Evolutionary conservation across 1,140 invertebrate genomes (phyloP).

Genomic region (Ctenoplectra terminalis): DNA sequence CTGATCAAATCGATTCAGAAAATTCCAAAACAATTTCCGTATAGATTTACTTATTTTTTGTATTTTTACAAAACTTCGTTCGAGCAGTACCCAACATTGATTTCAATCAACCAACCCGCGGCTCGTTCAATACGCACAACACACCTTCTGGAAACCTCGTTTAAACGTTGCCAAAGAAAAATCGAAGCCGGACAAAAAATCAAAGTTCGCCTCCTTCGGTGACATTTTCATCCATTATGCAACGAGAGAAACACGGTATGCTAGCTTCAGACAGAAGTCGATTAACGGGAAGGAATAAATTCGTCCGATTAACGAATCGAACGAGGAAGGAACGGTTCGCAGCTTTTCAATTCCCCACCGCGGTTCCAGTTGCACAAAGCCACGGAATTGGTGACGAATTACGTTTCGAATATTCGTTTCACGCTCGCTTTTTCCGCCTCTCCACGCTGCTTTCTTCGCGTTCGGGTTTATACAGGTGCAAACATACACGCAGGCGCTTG

Average conservation of each 20-base stretch:
- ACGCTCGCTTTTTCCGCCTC: conserved; percentile 25
- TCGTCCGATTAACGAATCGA: conserved; percentile 33
- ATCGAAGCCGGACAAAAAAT: neutral
- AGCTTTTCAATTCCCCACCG: conserved; percentile 15
- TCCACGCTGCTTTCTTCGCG: conserved; percentile 1
- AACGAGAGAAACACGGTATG: neutral
- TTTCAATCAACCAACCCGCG: neutral
- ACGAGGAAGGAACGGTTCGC: conserved; percentile 22
- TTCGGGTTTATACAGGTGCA: neutral
- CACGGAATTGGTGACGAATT: conserved; percentile 45
- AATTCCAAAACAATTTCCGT: too few species aligned
- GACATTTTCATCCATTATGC: conserved; percentile 15
- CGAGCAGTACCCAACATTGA: neutral
- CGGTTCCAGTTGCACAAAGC: neutral
- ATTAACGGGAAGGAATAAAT: conserved; percentile 49
- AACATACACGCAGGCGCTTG: neutral
- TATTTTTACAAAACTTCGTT: neutral
- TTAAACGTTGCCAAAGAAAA: neutral
- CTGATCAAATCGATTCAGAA: too few species aligned
- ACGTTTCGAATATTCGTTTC: conserved; percentile 41
- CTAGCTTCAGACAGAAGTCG: conserved; percentile 8
- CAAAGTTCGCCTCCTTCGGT: neutral
- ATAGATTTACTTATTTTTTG: too few species aligned
- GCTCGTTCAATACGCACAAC: neutral
- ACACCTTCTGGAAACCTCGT: neutral